These are phyloP conservation scores for Patella pellucida DNA, from an alignment of 2,888 invertebrate species.

Conservation along the genomic window DNA sequence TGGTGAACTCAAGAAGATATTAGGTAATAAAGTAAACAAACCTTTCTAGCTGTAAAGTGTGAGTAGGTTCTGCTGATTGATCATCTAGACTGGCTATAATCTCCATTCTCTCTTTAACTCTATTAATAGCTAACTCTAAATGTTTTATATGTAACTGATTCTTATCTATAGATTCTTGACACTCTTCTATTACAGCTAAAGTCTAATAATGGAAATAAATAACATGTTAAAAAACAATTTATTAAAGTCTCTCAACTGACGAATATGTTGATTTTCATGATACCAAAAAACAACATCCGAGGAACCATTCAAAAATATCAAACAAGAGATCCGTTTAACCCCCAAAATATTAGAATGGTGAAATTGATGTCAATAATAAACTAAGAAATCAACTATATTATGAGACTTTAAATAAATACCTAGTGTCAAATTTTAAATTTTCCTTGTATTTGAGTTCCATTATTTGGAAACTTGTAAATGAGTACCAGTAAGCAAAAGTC, in stretches of 20 bases:
- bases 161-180: not conserved
- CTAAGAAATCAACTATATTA: too few species aligned
- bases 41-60: too few species aligned
- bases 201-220: not conserved
- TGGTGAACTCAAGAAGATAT: too few species aligned
- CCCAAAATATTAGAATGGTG: too few species aligned
- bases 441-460: not conserved
- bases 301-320: not conserved
- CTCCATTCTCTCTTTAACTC: not conserved
- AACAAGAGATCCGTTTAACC: not conserved
- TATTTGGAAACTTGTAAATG: not conserved
- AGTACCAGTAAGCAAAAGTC: too few species aligned
- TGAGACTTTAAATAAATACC: too few species aligned
- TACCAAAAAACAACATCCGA: not conserved
- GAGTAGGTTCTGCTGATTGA: not conserved
- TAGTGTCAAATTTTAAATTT: not conserved
- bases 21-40: too few species aligned
- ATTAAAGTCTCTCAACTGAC: not conserved
- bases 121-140: not conserved
- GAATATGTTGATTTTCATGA: not conserved
- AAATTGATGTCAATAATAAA: too few species aligned
- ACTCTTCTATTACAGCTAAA: not conserved
- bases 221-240: not conserved
- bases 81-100: not conserved
- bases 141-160: not conserved